A percentile compares a stretch with the other conserved stretches of the same genome.
phyloP scores from a whole-genome alignment of 2,113 vertebrate genomes.

The Oostethus manadensis region DNA sequence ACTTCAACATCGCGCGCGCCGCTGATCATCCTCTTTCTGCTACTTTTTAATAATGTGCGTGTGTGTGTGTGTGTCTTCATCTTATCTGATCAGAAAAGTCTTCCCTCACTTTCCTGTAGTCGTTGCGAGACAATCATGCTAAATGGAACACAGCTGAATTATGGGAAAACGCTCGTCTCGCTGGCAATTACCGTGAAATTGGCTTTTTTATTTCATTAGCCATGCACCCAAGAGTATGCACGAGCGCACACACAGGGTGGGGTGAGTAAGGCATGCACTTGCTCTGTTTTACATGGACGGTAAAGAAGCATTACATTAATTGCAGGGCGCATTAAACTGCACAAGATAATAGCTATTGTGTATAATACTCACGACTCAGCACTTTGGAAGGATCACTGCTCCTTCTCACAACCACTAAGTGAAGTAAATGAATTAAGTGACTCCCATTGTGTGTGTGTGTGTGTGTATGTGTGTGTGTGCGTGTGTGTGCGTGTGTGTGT shows the following conservation, averaged over 20 bases:
- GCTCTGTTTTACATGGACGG: conserved; percentile 9
- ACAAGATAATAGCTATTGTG: conserved; percentile 15
- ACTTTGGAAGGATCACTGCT: conserved; percentile 25
- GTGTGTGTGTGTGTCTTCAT: too few species aligned
- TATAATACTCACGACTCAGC: conserved; percentile 49
- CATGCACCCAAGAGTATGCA: conserved; percentile 19
- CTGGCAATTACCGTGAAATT: conserved; percentile 38
- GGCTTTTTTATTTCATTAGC: conserved; percentile 40
- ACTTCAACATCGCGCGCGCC: too few species aligned
- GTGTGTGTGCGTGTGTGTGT: too few species aligned
- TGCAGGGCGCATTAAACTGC: conserved; percentile 14
- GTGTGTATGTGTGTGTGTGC: not conserved
- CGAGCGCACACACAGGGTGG: not conserved
- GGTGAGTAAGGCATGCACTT: not conserved
- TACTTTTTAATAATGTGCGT: not conserved
- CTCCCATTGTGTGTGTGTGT: conserved; percentile 1
- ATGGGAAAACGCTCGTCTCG: conserved; percentile 26
- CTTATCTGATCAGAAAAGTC: too few species aligned
- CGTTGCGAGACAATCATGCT: conserved; percentile 25
- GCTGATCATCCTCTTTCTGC: not conserved
- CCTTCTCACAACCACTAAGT: conserved; percentile 48
- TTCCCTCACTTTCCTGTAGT: not conserved
- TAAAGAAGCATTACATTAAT: conserved; percentile 40
- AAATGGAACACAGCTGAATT: conserved; percentile 18
- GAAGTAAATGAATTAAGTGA: conserved; percentile 23